Percentiles rank a stretch among this genome's conserved stretches.
Evolutionary conservation across 2,113 vertebrate species (phyloP).

Genomic region (Dicaeum eximium): DNA sequence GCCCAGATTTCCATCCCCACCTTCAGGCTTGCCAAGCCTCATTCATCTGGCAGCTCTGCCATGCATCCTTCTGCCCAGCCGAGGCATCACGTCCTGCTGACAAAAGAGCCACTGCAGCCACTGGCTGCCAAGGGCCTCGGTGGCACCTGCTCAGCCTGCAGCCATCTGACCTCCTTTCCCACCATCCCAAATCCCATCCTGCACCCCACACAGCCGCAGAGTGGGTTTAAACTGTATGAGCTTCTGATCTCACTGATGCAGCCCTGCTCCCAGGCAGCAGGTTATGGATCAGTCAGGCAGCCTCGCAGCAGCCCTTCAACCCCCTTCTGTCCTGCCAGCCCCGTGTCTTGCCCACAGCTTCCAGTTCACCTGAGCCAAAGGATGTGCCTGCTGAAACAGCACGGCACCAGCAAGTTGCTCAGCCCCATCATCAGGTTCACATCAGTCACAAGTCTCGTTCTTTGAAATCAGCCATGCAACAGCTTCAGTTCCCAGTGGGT

Average conservation of each 20-base stretch:
- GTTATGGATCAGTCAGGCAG: neutral
- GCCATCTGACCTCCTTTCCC: constrained; percentile 38
- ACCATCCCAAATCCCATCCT: neutral
- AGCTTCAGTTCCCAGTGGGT: neutral
- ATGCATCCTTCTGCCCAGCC: neutral
- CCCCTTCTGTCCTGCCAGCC: neutral
- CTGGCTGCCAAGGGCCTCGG: neutral
- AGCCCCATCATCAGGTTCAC: neutral
- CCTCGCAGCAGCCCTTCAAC: neutral
- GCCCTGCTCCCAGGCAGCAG: neutral
- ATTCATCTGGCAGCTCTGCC: constrained; percentile 8
- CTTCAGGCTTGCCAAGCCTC: neutral
- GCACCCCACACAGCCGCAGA: neutral
- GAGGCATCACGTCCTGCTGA: neutral
- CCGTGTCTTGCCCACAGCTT: neutral
- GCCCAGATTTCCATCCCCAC: neutral
- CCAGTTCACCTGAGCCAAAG: neutral
- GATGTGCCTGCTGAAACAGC: neutral
- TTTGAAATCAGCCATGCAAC: neutral
- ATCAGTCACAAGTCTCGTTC: neutral
- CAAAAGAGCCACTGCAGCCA: neutral
- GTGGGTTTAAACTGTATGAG: neutral
- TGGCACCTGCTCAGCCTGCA: constrained; percentile 25
- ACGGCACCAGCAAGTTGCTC: neutral
- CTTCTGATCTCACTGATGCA: neutral